Conservation (phyloP, 2,797 vertebrate species). For the Eulemur rubriventer region DNA sequence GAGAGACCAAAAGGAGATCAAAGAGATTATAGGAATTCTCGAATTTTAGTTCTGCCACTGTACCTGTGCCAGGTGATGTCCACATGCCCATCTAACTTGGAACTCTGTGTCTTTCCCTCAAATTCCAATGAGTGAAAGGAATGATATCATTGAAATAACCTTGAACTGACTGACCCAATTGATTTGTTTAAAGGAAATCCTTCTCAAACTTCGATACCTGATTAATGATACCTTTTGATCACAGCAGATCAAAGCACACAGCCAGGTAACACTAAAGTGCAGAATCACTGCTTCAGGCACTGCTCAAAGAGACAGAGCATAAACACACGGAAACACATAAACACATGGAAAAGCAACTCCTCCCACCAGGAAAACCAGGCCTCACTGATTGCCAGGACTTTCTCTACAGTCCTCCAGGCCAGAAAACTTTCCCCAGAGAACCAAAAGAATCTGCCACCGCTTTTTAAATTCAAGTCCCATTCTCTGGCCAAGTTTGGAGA, state of each 20-base stretch:
- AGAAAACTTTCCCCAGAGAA: neutral
- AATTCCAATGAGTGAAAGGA: neutral
- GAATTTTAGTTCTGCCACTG: neutral
- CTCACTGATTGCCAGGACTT: neutral
- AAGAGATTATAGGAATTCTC: neutral
- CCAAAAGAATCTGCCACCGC: neutral
- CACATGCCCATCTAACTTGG: neutral
- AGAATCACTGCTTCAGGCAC: neutral
- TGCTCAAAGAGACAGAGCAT: neutral
- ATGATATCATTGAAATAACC: neutral
- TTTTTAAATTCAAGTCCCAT: neutral
- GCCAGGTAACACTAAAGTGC: neutral
- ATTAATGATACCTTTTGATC: neutral
- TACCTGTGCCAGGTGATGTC: neutral
- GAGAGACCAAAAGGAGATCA: neutral
- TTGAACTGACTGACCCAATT: conserved; percentile 9
- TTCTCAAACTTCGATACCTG: neutral
- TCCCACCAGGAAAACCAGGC: neutral
- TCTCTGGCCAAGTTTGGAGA: neutral
- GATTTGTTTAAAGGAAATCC: conserved; percentile 35
- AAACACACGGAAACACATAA: neutral
- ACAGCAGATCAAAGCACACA: neutral
- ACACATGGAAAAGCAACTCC: neutral
- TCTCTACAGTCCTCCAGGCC: neutral
- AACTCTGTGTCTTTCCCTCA: neutral